These are phyloP conservation scores for Lasioglossum lativentre DNA, from an alignment of 2,888 invertebrate genomes.

Conservation along the genomic window DNA sequence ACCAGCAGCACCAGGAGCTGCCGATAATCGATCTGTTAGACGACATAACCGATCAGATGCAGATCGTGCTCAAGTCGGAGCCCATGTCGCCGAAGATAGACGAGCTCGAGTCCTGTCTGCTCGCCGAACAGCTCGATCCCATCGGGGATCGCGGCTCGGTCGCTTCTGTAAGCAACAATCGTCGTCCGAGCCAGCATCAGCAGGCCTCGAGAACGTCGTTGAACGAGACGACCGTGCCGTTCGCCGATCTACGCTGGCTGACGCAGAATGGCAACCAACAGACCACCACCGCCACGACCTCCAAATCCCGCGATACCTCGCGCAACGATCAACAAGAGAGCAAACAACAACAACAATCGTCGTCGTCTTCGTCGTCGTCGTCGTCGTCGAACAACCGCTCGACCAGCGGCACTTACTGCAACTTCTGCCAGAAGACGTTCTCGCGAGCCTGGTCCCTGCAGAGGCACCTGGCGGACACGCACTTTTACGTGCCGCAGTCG, in stretches of 20 bases:
- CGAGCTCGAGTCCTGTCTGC: conserved; percentile 77
- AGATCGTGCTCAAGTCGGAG: conserved; percentile 80
- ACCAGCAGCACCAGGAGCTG: conserved; percentile 70
- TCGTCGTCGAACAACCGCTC: conserved; percentile 44
- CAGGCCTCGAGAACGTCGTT: conserved; percentile 25
- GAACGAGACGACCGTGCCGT: conserved; percentile 30
- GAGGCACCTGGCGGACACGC: conserved; percentile 85
- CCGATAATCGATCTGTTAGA: conserved; percentile 82
- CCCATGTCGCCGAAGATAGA: conserved; percentile 79
- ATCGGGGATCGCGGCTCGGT: conserved; percentile 40
- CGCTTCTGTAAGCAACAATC: conserved; percentile 33
- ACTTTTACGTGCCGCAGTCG: conserved; percentile 85
- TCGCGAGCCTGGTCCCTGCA: conserved; percentile 85
- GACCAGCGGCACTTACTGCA: conserved; percentile 81
- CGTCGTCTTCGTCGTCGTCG: no score
- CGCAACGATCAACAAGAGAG: conserved; percentile 57
- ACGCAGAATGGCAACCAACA: conserved; percentile 58
- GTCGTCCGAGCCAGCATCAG: conserved; percentile 42
- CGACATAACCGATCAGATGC: conserved; percentile 80
- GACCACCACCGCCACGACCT: conserved; percentile 37
- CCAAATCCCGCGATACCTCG: conserved; percentile 50
- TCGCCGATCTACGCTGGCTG: conserved; percentile 64
- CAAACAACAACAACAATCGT: conserved; percentile 33
- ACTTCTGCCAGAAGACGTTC: conserved; percentile 85
- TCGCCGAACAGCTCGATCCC: conserved; percentile 67